Percentiles rank a stretch among this genome's conserved stretches.
Conservation (phyloP, 2,888 invertebrate species). For the Eupithecia dodoneata region DNA sequence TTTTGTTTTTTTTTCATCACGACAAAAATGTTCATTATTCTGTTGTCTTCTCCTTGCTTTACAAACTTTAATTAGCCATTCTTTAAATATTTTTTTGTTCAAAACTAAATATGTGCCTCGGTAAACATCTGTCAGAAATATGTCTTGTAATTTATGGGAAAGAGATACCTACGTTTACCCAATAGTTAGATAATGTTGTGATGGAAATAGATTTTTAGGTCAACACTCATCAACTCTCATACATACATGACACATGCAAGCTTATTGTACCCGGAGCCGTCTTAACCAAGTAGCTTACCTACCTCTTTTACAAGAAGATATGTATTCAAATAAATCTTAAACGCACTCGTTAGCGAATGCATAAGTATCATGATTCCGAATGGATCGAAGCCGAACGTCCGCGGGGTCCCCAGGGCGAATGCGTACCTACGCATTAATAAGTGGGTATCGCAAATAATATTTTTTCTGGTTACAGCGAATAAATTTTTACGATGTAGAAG, state of each 20-base stretch:
- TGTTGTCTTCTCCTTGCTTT: slow-evolving; percentile 33
- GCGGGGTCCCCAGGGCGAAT: not conserved
- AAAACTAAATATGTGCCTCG: not conserved
- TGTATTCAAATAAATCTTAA: not conserved
- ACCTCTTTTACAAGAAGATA: not conserved
- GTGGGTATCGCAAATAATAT: not conserved
- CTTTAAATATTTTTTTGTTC: not conserved
- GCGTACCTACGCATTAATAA: too few species aligned
- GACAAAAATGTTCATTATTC: slow-evolving; percentile 45
- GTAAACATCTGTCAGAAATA: not conserved
- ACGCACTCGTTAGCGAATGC: not conserved
- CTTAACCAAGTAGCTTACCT: not conserved
- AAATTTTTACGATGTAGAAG: slow-evolving; percentile 2
- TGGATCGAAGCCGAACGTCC: not conserved
- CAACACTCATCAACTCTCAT: not conserved
- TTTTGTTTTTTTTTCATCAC: slow-evolving; percentile 49
- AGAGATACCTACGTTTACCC: not conserved
- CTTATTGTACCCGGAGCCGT: not conserved
- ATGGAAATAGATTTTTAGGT: not conserved
- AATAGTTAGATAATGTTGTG: not conserved
- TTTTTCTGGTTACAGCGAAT: not conserved
- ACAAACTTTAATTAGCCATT: slow-evolving; percentile 32
- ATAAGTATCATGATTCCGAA: not conserved
- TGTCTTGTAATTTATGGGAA: not conserved
- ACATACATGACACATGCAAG: not conserved